Evolutionary conservation across 2,888 invertebrate genomes (phyloP).

Genomic region (Agonopterix arenella): DNA sequence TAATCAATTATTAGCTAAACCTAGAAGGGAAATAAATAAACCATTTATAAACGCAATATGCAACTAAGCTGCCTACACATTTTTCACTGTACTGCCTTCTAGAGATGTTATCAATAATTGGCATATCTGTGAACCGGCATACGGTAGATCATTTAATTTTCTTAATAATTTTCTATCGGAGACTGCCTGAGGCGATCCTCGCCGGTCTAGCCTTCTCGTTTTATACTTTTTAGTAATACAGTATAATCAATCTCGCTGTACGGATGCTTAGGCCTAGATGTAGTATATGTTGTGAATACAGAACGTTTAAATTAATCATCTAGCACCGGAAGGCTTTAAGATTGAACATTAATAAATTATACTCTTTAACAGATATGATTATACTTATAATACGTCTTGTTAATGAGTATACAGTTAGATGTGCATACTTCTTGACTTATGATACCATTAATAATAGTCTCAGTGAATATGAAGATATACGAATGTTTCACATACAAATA

Average conservation of each 20-base stretch:
- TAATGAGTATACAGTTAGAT: too few relatives aligned
- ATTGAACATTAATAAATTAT: not conserved
- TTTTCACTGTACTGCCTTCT: slow-evolving; percentile 47
- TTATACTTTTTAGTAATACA: slow-evolving; percentile 59
- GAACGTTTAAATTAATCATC: slow-evolving; percentile 12
- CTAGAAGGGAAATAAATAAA: slow-evolving; percentile 23
- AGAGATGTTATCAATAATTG: slow-evolving; percentile 72
- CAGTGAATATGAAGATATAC: too few relatives aligned
- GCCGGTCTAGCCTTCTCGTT: slow-evolving; percentile 49
- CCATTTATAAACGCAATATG: slow-evolving; percentile 41
- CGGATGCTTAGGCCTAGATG: slow-evolving; percentile 39
- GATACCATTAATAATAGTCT: too few relatives aligned
- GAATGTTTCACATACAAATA: too few relatives aligned
- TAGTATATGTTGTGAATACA: slow-evolving; percentile 15
- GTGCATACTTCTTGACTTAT: too few relatives aligned
- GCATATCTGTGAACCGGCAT: slow-evolving; percentile 65
- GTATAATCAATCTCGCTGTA: slow-evolving; percentile 66
- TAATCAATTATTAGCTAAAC: slow-evolving; percentile 58
- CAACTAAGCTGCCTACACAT: slow-evolving; percentile 56
- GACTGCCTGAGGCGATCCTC: slow-evolving; percentile 45
- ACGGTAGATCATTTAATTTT: slow-evolving; percentile 75
- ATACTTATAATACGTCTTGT: too few relatives aligned
- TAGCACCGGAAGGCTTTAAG: not conserved
- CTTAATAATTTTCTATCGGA: slow-evolving; percentile 75
- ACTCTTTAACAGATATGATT: too few relatives aligned